These are phyloP conservation scores for Falco rusticolus DNA, from an alignment of 2,797 vertebrate genomes.

Conservation along the genomic window DNA sequence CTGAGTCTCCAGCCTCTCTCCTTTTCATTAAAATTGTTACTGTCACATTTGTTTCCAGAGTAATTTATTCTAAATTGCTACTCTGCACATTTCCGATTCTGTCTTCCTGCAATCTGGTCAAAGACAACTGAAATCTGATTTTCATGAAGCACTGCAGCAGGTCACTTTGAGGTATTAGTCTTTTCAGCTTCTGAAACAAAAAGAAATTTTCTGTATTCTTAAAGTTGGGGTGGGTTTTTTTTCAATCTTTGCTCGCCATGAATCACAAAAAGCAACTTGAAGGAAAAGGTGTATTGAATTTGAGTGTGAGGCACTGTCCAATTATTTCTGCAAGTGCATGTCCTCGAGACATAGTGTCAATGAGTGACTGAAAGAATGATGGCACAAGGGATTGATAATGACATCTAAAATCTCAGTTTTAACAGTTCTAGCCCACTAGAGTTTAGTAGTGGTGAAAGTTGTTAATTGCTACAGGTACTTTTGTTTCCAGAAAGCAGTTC, in stretches of 20 bases:
- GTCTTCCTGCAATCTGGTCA: neutral
- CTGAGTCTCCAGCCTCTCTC: neutral
- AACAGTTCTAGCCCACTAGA: neutral
- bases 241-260: neutral
- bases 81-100: neutral
- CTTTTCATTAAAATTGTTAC: slow-evolving; percentile 50
- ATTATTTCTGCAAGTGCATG: neutral
- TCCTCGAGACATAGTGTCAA: neutral
- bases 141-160: neutral
- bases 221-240: neutral
- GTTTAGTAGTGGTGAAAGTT: neutral
- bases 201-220: neutral
- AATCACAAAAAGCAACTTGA: slow-evolving; percentile 7
- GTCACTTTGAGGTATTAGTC: neutral
- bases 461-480: neutral
- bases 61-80: slow-evolving; percentile 18
- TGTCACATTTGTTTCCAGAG: neutral
- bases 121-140: slow-evolving; percentile 15
- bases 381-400: neutral
- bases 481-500: neutral
- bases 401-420: neutral
- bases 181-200: slow-evolving; percentile 19
- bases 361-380: neutral
- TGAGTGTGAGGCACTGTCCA: neutral
- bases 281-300: neutral